A percentile compares a stretch with the other conserved stretches of the same genome.
phyloP scores from a whole-genome alignment of 1,140 invertebrate species.

The Samia ricini region DNA sequence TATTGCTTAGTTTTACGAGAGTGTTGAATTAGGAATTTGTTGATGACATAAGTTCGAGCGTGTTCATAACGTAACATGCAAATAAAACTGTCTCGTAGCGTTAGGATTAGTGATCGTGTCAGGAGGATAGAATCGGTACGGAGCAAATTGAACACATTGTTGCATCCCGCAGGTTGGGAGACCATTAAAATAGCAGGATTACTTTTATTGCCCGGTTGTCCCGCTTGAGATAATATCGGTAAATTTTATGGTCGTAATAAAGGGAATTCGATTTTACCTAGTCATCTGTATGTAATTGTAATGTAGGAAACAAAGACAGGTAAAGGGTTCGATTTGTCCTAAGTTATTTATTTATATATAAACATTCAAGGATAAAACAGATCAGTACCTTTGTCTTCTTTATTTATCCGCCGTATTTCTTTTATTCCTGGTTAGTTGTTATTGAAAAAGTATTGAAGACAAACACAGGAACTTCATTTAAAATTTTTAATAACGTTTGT shows the following conservation, averaged over 20 bases:
- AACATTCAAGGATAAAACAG: no score
- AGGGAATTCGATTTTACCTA: constrained; percentile 71
- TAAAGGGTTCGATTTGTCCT: neutral
- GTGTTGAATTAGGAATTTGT: constrained; percentile 9
- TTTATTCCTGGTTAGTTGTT: no score
- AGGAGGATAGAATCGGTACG: constrained; percentile 4
- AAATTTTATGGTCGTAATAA: constrained; percentile 74
- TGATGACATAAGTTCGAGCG: constrained; percentile 4
- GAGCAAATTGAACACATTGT: constrained; percentile 58
- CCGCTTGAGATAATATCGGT: constrained; percentile 73
- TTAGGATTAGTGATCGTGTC: constrained; percentile 16
- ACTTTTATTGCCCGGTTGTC: constrained; percentile 70
- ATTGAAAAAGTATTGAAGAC: no score
- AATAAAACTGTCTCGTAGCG: constrained; percentile 21
- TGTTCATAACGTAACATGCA: constrained; percentile 16
- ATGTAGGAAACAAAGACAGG: constrained; percentile 16
- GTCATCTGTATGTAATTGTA: constrained; percentile 61
- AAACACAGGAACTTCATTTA: no score
- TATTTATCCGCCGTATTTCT: no score
- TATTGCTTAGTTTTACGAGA: constrained; percentile 16
- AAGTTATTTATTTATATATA: neutral
- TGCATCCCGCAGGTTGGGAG: constrained; percentile 65
- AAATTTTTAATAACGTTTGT: no score
- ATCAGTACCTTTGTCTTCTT: no score
- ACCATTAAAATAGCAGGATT: constrained; percentile 74